Evolutionary conservation across 2,797 vertebrate genomes (phyloP).

Genomic region (Champsocephalus gunnari): DNA sequence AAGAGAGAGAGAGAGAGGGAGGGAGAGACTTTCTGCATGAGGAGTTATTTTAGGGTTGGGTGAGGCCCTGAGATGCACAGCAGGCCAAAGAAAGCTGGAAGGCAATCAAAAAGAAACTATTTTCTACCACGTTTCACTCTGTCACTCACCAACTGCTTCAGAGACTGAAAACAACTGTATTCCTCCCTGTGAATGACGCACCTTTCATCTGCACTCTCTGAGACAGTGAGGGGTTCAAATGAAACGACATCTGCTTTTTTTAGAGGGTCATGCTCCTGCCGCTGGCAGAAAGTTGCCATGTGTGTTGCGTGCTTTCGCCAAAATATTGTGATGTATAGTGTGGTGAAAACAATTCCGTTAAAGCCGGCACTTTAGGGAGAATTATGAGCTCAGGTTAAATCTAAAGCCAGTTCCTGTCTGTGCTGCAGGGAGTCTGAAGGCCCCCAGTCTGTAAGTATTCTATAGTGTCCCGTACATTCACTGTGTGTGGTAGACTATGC

Average conservation of each 20-base stretch:
- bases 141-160: constrained; percentile 71
- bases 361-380: constrained; percentile 43
- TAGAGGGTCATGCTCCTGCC: constrained; percentile 15
- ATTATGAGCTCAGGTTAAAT: constrained; percentile 34
- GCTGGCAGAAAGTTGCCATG: constrained; percentile 61
- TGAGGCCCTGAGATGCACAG: constrained; percentile 68
- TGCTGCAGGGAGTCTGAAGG: constrained; percentile 36
- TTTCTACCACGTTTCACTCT: constrained; percentile 61
- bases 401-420: constrained; percentile 48
- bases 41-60: constrained; percentile 71
- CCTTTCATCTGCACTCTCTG: constrained; percentile 67
- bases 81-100: constrained; percentile 80
- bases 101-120: constrained; percentile 76
- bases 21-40: constrained; percentile 60
- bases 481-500: constrained; percentile 55
- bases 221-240: constrained; percentile 65
- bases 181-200: constrained; percentile 66
- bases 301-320: constrained; percentile 43
- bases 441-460: constrained; percentile 31
- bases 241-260: constrained; percentile 38
- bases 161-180: constrained; percentile 77
- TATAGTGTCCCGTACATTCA: constrained; percentile 43
- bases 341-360: constrained; percentile 52
- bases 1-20: constrained; percentile 28
- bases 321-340: constrained; percentile 57